Evolutionary conservation across 1,140 invertebrate species (phyloP).

Genomic region (Cardiocondyla obscurior): DNA sequence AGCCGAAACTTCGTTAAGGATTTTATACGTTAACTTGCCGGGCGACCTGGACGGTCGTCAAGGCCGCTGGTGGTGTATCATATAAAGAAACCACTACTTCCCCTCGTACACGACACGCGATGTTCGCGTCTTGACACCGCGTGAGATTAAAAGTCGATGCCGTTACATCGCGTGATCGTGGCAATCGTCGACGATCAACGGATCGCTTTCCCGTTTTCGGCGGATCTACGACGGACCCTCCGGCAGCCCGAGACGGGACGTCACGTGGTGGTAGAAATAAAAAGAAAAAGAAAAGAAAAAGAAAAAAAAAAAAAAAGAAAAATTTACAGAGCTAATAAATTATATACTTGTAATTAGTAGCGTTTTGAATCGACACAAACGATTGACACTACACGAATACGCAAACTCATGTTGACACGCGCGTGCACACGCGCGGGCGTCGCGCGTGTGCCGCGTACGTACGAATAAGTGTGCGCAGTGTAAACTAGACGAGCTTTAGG

Average conservation of each 20-base stretch:
- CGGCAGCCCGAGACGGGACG: not conserved
- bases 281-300: too few species aligned
- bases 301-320: too few species aligned
- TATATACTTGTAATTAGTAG: constrained; percentile 64
- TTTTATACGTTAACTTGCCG: constrained; percentile 64
- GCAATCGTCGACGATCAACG: constrained; percentile 14
- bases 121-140: constrained; percentile 3
- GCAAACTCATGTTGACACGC: not conserved
- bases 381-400: not conserved
- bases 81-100: constrained; percentile 40
- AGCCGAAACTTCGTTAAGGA: constrained; percentile 62
- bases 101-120: constrained; percentile 44
- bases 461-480: constrained; percentile 45
- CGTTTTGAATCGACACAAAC: constrained; percentile 51
- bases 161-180: constrained; percentile 29
- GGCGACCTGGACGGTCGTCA: constrained; percentile 11
- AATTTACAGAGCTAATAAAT: constrained; percentile 46
- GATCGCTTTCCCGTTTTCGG: not conserved
- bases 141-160: not conserved
- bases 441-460: not conserved
- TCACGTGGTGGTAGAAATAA: constrained; percentile 21
- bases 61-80: constrained; percentile 25
- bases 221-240: constrained; percentile 21
- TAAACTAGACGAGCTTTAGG: constrained; percentile 67
- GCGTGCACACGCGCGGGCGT: not conserved